These are phyloP conservation scores for Chauna torquata DNA, from an alignment of 2,113 vertebrate genomes.

Conservation along the genomic window DNA sequence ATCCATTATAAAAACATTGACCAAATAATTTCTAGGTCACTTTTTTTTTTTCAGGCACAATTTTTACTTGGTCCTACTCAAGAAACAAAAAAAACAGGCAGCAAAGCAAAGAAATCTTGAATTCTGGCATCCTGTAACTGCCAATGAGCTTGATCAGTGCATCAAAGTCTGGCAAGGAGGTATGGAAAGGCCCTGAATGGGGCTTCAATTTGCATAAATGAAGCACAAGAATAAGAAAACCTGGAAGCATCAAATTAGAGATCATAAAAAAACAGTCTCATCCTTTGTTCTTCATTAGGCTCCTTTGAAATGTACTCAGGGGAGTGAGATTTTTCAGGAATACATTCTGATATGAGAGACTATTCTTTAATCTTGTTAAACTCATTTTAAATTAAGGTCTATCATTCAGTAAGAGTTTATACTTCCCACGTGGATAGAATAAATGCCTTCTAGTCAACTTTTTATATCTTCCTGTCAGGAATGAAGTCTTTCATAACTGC, in stretches of 20 bases:
- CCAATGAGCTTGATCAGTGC: neutral
- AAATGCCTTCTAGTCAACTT: neutral
- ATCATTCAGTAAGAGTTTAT: neutral
- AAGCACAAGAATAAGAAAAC: neutral
- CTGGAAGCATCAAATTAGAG: neutral
- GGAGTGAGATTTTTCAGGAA: neutral
- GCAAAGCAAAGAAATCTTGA: neutral
- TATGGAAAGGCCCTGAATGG: neutral
- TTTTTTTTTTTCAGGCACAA: neutral
- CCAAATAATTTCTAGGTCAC: neutral
- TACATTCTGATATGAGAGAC: neutral
- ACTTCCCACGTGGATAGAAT: neutral
- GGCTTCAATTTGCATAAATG: neutral
- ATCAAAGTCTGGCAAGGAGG: neutral
- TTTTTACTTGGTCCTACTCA: neutral
- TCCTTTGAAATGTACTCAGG: neutral
- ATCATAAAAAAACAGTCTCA: neutral
- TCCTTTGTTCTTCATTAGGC: neutral
- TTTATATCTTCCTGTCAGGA: neutral
- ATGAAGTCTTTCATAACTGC: neutral
- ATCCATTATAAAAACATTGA: neutral
- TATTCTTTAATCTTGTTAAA: neutral
- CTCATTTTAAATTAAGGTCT: neutral
- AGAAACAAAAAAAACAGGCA: neutral
- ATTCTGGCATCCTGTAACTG: neutral